Conservation (phyloP, 2,888 invertebrate species). For the Auanema sp. region DNA sequence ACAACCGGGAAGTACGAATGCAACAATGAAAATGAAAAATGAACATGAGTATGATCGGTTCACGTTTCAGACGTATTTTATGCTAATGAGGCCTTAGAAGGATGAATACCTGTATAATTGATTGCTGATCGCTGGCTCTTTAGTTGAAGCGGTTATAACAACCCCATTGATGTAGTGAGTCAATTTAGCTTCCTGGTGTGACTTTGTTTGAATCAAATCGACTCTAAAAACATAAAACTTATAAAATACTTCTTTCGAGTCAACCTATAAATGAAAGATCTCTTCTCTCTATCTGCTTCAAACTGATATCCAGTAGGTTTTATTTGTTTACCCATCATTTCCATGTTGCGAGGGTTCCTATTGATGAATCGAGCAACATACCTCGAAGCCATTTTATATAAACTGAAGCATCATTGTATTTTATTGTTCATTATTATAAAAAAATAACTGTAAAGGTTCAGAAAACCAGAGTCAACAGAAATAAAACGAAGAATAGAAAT, state of each 20-base stretch:
- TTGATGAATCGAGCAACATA: constrained; percentile 32
- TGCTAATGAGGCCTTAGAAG: neutral
- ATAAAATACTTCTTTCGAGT: neutral
- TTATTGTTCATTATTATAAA: no score
- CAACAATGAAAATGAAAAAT: neutral
- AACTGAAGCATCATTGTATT: no score
- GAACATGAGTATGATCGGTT: neutral
- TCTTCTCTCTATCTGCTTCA: constrained; percentile 44
- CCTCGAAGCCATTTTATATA: constrained; percentile 22
- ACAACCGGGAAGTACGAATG: no score
- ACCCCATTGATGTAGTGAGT: constrained; percentile 51
- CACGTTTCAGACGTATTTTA: neutral
- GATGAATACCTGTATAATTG: constrained; percentile 52
- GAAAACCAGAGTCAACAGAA: no score
- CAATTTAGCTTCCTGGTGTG: constrained; percentile 47
- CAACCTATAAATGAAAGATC: constrained; percentile 52
- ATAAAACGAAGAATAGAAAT: no score
- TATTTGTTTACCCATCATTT: constrained; percentile 44
- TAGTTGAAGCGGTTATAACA: constrained; percentile 56
- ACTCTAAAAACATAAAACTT: constrained; percentile 31
- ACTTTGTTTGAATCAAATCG: constrained; percentile 44
- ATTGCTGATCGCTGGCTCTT: constrained; percentile 46
- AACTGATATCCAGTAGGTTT: constrained; percentile 54
- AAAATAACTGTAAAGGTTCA: no score
- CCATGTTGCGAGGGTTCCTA: constrained; percentile 56